Evolutionary conservation across 2,797 vertebrate genomes (phyloP).

Genomic region (Microctenopoma steveboyesi): DNA sequence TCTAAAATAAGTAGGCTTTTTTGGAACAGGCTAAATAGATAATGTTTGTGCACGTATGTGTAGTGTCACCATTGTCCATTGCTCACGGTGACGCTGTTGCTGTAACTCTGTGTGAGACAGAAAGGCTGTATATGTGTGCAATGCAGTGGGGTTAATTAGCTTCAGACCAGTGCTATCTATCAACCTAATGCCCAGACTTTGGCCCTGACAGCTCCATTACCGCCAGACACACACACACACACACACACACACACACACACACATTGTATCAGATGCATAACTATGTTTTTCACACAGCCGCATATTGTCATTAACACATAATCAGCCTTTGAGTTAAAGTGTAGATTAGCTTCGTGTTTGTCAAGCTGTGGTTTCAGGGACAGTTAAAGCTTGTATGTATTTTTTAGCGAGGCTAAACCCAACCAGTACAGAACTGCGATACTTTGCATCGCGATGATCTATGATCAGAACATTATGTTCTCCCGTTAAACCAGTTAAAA

Average conservation of each 20-base stretch:
- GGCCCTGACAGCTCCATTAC: slow-evolving; percentile 77
- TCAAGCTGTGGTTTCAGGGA: slow-evolving; percentile 5
- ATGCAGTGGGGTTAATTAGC: slow-evolving; percentile 81
- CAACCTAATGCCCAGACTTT: slow-evolving; percentile 73
- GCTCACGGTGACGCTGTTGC: slow-evolving; percentile 5
- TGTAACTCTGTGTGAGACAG: slow-evolving; percentile 17
- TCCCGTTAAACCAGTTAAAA: neutral
- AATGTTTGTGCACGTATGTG: neutral
- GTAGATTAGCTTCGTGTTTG: neutral
- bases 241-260: slow-evolving; percentile 20
- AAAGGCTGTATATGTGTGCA: slow-evolving; percentile 51
- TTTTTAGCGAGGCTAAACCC: neutral
- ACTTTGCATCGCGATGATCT: neutral
- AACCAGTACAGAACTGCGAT: neutral
- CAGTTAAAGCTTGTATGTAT: slow-evolving; percentile 3
- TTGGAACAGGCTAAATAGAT: neutral
- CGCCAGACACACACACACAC: slow-evolving; percentile 39
- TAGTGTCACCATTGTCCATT: slow-evolving; percentile 8
- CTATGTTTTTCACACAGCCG: slow-evolving; percentile 4
- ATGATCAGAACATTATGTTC: neutral
- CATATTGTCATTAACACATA: neutral
- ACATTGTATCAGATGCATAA: neutral
- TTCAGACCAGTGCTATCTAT: slow-evolving; percentile 77
- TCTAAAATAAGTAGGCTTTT: neutral
- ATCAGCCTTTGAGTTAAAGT: neutral